Evolutionary conservation across 2,113 vertebrate genomes (phyloP), one percentile per base, ranked within the genome.

Genomic region (Istiophorus platypterus): DNA sequence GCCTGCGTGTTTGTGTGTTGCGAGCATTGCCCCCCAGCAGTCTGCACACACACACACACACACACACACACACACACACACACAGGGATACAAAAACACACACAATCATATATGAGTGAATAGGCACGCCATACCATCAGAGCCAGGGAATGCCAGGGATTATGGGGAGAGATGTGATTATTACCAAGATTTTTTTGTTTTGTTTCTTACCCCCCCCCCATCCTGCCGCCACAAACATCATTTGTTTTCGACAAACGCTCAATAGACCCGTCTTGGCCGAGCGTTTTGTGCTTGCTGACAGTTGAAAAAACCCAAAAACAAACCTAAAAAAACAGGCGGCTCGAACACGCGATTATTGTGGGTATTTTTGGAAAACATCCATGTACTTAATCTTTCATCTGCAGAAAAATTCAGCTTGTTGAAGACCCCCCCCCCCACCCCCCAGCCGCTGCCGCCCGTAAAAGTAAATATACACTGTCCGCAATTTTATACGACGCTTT

Each of bases 121-220:
- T 89, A 92, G 91, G 85, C 88, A 83, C 72, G 82, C 82, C 90
- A 85, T 93, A 91, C 92, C 93, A 93, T 93, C 93, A 92, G 90
- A 93, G 91, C 90, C 82, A 82, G 82, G 91, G 92, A 94, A 93
- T 93, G 93, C 92, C 93, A 87, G 84, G 95, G 93, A 95, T 95
- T 95, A 95, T 85, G 74, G 80, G 88, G 85, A 89, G 83, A 90
- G 89, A 94, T 92, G 90, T 93, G 93, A 95, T 95, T 96, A 95
- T 96, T 95, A 95, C 91, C 90, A 82, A 91, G 90, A 92, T 93
- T 91, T 89, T 84, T 87, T 85, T 34, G 73, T 77, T 77, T 78
- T 1, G 79, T 71, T 87, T 75, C 63, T 51, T 31, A 29, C 75
- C 76, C 45, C 49, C 34, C 47, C 52, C 24, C 39, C 27, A 29